Evolutionary conservation across 2,113 vertebrate genomes (phyloP).

Genomic region (Podocnemis expansa): DNA sequence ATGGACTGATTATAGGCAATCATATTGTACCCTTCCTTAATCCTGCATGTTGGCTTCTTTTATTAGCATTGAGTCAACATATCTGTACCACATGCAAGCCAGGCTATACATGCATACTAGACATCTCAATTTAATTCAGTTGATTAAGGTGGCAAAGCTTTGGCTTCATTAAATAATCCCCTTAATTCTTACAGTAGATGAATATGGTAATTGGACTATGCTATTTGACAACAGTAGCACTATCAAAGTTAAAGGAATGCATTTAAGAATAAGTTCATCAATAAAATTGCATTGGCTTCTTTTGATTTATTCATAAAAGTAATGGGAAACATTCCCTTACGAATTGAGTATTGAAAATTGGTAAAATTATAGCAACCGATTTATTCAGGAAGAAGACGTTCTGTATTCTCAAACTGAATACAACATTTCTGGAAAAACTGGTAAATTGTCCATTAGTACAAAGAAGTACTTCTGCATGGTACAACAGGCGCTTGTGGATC

Average conservation of each 20-base stretch:
- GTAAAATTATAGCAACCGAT: background rate
- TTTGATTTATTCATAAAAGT: background rate
- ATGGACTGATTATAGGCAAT: background rate
- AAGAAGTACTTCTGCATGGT: too few relatives aligned
- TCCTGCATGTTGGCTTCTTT: background rate
- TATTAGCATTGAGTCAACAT: background rate
- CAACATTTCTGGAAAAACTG: background rate
- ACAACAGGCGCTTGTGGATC: too few relatives aligned
- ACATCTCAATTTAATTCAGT: background rate
- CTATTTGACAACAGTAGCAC: background rate
- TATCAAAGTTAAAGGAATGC: background rate
- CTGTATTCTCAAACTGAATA: background rate
- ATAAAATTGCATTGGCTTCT: background rate
- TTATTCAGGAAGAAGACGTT: background rate
- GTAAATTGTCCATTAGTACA: too few relatives aligned
- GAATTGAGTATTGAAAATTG: background rate
- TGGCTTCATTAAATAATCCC: background rate
- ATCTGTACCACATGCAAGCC: background rate
- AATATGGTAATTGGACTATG: background rate
- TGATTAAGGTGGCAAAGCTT: background rate
- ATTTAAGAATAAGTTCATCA: background rate
- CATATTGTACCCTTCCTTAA: background rate
- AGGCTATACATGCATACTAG: background rate
- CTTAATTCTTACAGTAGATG: background rate
- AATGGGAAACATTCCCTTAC: background rate